Conservation (phyloP, 2,888 invertebrate genomes). For the Drosophila sordidula region DNA sequence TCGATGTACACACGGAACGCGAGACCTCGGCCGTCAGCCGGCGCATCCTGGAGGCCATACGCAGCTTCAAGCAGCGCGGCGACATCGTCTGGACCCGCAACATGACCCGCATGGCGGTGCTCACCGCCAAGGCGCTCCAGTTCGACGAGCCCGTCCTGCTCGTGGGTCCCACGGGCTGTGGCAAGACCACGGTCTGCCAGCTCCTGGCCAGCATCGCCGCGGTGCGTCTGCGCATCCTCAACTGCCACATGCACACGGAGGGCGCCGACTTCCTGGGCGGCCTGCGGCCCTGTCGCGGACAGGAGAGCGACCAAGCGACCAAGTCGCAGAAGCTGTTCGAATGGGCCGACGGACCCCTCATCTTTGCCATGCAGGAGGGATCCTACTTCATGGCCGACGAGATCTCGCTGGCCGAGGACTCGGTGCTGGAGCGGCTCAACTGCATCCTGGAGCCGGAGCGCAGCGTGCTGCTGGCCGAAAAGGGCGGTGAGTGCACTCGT, state of each 20-base stretch:
- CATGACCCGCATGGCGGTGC: slow-evolving; percentile 92
- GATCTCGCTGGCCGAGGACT: slow-evolving; percentile 99
- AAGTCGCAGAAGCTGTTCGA: slow-evolving; percentile 91
- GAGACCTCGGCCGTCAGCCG: slow-evolving; percentile 90
- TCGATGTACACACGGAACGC: slow-evolving; percentile 88
- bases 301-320: slow-evolving; percentile 25
- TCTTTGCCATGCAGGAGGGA: slow-evolving; percentile 95
- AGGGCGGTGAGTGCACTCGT: slow-evolving; percentile 86
- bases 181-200: slow-evolving; percentile 98
- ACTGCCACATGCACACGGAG: slow-evolving; percentile 99
- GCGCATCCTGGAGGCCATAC: slow-evolving; percentile 89
- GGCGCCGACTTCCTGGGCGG: slow-evolving; percentile 99
- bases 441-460: slow-evolving; percentile 97
- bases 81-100: slow-evolving; percentile 98
- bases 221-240: slow-evolving; percentile 91
- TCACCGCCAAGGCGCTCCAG: slow-evolving; percentile 93
- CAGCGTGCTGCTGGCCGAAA: slow-evolving; percentile 95
- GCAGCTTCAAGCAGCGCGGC: slow-evolving; percentile 86
- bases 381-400: slow-evolving; percentile 97
- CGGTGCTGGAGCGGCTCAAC: slow-evolving; percentile 98
- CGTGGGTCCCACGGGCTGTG: slow-evolving; percentile 99
- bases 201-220: slow-evolving; percentile 90
- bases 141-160: slow-evolving; percentile 97
- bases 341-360: slow-evolving; percentile 98
- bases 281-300: slow-evolving; percentile 91